Percentiles rank a stretch among this genome's conserved stretches.
Conservation (phyloP, 2,113 vertebrate genomes). For the Ctenomys sociabilis region DNA sequence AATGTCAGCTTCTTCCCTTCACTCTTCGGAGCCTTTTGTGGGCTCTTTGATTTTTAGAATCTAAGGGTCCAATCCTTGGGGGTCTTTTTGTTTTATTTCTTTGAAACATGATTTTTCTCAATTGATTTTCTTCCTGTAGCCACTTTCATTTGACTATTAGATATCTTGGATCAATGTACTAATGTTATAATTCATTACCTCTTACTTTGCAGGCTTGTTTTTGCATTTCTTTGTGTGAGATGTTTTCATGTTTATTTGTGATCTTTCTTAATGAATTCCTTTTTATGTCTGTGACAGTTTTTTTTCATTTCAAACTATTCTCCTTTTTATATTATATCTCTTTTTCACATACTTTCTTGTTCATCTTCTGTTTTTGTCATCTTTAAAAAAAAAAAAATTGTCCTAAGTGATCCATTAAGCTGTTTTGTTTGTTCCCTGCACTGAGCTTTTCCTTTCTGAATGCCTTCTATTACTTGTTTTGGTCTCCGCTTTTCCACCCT, state of each 20-base stretch:
- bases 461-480: neutral
- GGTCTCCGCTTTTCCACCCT: conserved; percentile 10
- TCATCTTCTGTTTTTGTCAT: neutral
- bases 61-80: neutral
- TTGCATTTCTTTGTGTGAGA: neutral
- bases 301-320: neutral
- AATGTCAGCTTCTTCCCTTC: neutral
- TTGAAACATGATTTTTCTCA: conserved; percentile 43
- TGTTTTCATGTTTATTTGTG: neutral
- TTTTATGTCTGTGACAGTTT: neutral
- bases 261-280: neutral
- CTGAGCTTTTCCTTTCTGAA: neutral
- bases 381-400: neutral
- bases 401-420: neutral
- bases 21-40: neutral
- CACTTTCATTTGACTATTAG: neutral
- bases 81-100: neutral
- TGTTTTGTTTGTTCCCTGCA: neutral
- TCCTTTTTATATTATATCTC: neutral
- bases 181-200: conserved; percentile 7
- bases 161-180: neutral
- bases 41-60: neutral
- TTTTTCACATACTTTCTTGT: neutral
- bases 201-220: neutral
- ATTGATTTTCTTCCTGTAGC: neutral